Evolutionary conservation across 2,113 vertebrate species (phyloP).

Genomic region (Pungitius pungitius): DNA sequence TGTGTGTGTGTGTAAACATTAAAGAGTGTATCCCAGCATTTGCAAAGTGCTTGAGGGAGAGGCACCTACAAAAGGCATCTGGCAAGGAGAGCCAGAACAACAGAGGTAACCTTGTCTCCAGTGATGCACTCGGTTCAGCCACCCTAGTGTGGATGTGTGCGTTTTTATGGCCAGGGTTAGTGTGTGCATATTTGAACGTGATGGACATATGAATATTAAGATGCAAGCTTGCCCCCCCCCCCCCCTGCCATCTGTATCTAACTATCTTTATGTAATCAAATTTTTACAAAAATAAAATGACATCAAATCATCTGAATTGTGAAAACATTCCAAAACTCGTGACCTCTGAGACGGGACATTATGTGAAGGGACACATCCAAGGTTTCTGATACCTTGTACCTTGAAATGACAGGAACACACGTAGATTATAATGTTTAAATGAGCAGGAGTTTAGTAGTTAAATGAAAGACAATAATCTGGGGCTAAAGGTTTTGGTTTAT

Average conservation of each 20-base stretch:
- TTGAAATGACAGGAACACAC: conserved; percentile 10
- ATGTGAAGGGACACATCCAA: conserved; percentile 38
- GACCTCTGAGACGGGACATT: not conserved
- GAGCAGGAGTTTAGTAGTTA: not conserved
- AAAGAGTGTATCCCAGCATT: conserved; percentile 44
- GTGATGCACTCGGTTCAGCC: conserved; percentile 61
- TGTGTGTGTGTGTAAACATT: conserved; percentile 3
- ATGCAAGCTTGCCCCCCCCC: not conserved
- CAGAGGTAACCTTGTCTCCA: conserved; percentile 82
- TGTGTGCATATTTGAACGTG: conserved; percentile 27
- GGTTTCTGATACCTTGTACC: conserved; percentile 38
- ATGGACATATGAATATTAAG: conserved; percentile 16
- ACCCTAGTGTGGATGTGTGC: conserved; percentile 20
- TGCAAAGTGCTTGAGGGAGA: conserved; percentile 70
- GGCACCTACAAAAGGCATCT: conserved; percentile 75
- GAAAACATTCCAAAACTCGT: not conserved
- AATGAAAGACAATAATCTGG: not conserved
- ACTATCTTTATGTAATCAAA: not conserved
- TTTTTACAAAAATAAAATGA: not conserved
- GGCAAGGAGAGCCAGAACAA: conserved; percentile 78
- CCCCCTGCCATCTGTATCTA: not conserved
- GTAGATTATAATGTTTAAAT: conserved; percentile 8
- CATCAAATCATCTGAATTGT: not conserved
- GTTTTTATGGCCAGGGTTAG: not conserved
- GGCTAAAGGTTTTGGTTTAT: not conserved